phyloP scores from a whole-genome alignment of 2,797 vertebrate genomes.

The Trichosurus vulpecula region DNA sequence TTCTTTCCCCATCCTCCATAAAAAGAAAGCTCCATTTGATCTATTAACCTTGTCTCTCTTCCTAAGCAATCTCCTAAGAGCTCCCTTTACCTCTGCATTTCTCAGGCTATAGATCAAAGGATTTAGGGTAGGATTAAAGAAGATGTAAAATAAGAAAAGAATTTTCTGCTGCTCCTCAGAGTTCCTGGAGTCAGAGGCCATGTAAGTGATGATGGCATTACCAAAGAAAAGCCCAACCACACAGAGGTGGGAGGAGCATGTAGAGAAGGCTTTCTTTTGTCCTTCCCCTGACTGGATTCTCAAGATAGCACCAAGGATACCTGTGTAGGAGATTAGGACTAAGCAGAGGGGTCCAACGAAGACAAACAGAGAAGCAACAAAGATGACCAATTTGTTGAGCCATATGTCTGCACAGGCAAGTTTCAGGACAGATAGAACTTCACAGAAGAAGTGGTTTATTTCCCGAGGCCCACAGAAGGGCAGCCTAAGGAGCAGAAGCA shows the following conservation, averaged over 20 bases:
- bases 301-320: slow-evolving; percentile 15
- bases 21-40: background rate
- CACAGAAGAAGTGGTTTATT: slow-evolving; percentile 55
- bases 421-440: slow-evolving; percentile 46
- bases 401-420: slow-evolving; percentile 43
- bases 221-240: slow-evolving; percentile 39
- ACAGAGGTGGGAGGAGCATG: slow-evolving; percentile 32
- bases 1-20: background rate
- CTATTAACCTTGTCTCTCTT: background rate
- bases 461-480: slow-evolving; percentile 42
- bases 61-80: background rate
- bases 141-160: slow-evolving; percentile 41
- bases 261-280: slow-evolving; percentile 23
- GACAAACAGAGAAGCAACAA: background rate
- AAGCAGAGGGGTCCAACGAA: background rate
- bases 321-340: background rate
- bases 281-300: background rate
- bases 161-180: slow-evolving; percentile 50
- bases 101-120: slow-evolving; percentile 55
- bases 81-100: slow-evolving; percentile 37
- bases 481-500: background rate
- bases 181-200: slow-evolving; percentile 20
- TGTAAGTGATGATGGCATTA: background rate
- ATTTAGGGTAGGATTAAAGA: slow-evolving; percentile 60
- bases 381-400: slow-evolving; percentile 26